These are phyloP conservation scores for Thumatha senex DNA, from an alignment of 2,888 invertebrate species.

Conservation along the genomic window DNA sequence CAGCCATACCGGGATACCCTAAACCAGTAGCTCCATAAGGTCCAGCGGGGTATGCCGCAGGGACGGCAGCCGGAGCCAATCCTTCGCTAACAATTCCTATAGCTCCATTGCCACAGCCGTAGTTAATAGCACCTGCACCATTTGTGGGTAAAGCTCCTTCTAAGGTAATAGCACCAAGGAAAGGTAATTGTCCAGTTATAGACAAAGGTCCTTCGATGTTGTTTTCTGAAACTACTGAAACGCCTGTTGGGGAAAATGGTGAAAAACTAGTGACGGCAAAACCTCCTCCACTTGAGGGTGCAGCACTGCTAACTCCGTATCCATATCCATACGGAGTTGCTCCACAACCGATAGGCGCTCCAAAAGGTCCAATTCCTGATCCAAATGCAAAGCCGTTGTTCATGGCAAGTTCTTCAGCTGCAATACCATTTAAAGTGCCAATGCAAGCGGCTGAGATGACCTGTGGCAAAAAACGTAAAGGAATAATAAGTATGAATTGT, in stretches of 20 bases:
- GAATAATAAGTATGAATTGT: background rate
- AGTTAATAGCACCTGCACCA: constrained; percentile 49
- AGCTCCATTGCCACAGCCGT: constrained; percentile 50
- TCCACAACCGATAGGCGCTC: background rate
- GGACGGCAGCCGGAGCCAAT: constrained; percentile 13
- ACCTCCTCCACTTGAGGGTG: constrained; percentile 34
- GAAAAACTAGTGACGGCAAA: constrained; percentile 40
- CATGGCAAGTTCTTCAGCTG: constrained; percentile 25
- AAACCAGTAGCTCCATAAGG: constrained; percentile 11
- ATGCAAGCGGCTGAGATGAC: constrained; percentile 16
- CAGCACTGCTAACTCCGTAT: constrained; percentile 10
- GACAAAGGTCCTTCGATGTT: constrained; percentile 37
- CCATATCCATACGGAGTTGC: background rate
- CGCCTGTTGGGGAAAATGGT: constrained; percentile 47
- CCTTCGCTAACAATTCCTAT: constrained; percentile 45
- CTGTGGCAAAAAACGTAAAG: constrained; percentile 7
- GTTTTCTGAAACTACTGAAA: constrained; percentile 42
- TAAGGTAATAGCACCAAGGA: constrained; percentile 38
- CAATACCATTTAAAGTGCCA: constrained; percentile 13
- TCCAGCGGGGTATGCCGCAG: constrained; percentile 10
- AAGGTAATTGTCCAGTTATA: constrained; percentile 38
- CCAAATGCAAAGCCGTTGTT: constrained; percentile 13
- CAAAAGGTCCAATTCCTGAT: constrained; percentile 3
- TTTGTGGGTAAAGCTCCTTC: constrained; percentile 40
- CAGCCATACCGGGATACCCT: constrained; percentile 9